Conservation (phyloP, 2,113 vertebrate genomes). For the Gracilinanus agilis region DNA sequence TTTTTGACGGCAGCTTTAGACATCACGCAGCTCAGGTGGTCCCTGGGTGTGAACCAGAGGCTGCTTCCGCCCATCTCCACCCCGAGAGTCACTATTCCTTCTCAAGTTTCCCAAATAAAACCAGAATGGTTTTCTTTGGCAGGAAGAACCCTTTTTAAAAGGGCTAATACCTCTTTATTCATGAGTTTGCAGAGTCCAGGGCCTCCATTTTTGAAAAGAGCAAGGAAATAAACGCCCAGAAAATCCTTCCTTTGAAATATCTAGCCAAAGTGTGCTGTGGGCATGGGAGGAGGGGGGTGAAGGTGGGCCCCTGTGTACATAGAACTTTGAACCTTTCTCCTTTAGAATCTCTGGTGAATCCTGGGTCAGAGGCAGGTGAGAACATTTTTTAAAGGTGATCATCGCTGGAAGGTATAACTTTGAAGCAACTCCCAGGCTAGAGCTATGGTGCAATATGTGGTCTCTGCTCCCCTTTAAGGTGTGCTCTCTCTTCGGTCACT, state of each 20-base stretch:
- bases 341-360: neutral
- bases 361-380: neutral
- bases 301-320: neutral
- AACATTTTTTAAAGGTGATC: neutral
- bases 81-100: neutral
- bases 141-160: neutral
- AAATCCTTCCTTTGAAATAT: slow-evolving; percentile 1
- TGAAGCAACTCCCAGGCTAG: neutral
- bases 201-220: neutral
- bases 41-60: neutral
- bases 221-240: neutral
- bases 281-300: neutral
- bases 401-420: neutral
- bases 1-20: neutral
- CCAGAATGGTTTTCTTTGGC: neutral
- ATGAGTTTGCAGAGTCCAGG: neutral
- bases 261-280: neutral
- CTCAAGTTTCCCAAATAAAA: slow-evolving; percentile 2
- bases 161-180: slow-evolving; percentile 8
- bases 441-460: neutral
- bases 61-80: slow-evolving; percentile 5
- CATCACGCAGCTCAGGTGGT: neutral
- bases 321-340: neutral
- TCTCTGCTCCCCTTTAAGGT: neutral
- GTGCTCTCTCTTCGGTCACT: neutral